Base-by-base conservation (phyloP, 2,797 vertebrate species). In the Trichosurus vulpecula region DNA sequence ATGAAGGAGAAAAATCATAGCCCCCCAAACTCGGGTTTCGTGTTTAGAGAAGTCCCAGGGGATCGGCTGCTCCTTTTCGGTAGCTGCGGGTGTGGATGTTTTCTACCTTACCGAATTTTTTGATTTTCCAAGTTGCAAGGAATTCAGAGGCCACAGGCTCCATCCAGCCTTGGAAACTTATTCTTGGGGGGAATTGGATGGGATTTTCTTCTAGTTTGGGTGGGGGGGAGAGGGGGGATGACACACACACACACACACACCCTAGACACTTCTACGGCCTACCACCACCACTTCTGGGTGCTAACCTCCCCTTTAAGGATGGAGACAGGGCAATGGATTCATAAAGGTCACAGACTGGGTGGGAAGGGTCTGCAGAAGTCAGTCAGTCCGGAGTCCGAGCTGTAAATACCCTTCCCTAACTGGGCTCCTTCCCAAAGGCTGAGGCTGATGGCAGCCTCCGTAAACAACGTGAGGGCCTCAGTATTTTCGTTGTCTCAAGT, bases 401-500 rank as follows among this genome's bases (percentile, higher is more conserved):
- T 81, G 41, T 41, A 81, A 41, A 47, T 41, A 9, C 25, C 25
- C 41, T 27, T 87, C 9, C 74, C 74, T 11, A 27, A 4, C 11
- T 12, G 41, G 41, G 74, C 25, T 47, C 41, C 25, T 87, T 87
- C 41, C 74, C 74, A 29, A 27, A 4, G 3, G 3, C 22, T 27
- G 41, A 51, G 74, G 2, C 6, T 87, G 13, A 51, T 11, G 1
- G 66, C 66, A 81, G 19, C 22, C n/a, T 81, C 66, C 9, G n/a
- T 22, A 81, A 81, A 81, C 31, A 92, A 31, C 35, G 66, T 91
- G 25, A 47, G 25, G 74, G 41, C 89, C 90, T 58, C 13, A 22
- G 0, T 52, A 94, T 95, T 98, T 97, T 94, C 47, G 61, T 95
- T 57, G 95, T 96, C 93, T 96, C 95, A 66, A 41, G 97, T 96